Evolutionary conservation across 2,888 invertebrate species (phyloP).

Genomic region (Isoperla grammatica): DNA sequence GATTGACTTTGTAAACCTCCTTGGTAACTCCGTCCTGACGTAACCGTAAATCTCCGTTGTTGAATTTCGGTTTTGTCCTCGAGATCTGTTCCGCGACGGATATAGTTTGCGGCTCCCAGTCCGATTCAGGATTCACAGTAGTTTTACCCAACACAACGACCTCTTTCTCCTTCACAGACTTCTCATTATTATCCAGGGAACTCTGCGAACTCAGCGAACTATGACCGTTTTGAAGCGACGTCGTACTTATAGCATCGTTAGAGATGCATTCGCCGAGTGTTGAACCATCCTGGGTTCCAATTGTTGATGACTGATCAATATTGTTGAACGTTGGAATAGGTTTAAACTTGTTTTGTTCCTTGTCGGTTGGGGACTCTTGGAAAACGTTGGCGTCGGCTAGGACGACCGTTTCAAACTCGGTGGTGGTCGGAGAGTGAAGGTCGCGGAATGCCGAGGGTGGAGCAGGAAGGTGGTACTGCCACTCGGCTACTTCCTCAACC

Average conservation of each 20-base stretch:
- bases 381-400: slow-evolving; percentile 26
- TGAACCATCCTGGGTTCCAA: too few relatives aligned
- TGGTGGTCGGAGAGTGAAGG: slow-evolving; percentile 33
- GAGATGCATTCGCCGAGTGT: too few relatives aligned
- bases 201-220: too few relatives aligned
- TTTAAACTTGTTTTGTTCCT: too few relatives aligned
- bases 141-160: too few relatives aligned
- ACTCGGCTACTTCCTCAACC: slow-evolving; percentile 35
- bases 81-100: background rate
- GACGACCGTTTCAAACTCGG: slow-evolving; percentile 34
- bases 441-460: slow-evolving; percentile 55
- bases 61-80: background rate
- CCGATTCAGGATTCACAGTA: too few relatives aligned
- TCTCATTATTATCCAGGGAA: too few relatives aligned
- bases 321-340: too few relatives aligned
- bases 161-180: too few relatives aligned
- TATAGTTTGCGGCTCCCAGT: slow-evolving; percentile 8
- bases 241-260: too few relatives aligned
- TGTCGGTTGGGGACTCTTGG: slow-evolving; percentile 2
- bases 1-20: slow-evolving; percentile 17
- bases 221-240: too few relatives aligned
- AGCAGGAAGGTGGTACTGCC: slow-evolving; percentile 55
- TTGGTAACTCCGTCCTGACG: slow-evolving; percentile 33
- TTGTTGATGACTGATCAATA: too few relatives aligned
- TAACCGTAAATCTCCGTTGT: background rate